phyloP scores from a whole-genome alignment of 2,888 invertebrate genomes.

The Hipparchia semele region DNA sequence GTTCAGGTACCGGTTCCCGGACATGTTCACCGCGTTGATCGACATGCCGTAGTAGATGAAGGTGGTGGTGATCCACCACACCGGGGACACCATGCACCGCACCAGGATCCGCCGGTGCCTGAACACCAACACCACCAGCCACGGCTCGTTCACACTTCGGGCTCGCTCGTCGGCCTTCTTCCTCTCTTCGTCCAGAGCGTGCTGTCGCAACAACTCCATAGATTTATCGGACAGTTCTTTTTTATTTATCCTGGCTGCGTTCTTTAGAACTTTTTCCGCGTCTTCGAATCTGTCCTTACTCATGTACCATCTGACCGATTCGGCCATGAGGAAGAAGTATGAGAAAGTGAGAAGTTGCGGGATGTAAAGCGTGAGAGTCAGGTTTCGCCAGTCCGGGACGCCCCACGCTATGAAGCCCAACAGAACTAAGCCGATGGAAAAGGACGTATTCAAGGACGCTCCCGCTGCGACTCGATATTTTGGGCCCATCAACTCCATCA shows the following conservation, averaged over 20 bases:
- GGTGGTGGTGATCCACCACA: conserved; percentile 88
- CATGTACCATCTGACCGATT: conserved; percentile 90
- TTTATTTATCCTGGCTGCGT: conserved; percentile 84
- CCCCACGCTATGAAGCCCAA: conserved; percentile 87
- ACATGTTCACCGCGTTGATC: conserved; percentile 86
- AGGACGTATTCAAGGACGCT: conserved; percentile 86
- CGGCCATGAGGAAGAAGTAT: conserved; percentile 86
- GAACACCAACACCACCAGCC: conserved; percentile 61
- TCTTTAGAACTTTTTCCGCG: conserved; percentile 84
- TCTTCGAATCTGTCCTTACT: conserved; percentile 86
- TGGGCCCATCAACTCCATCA: conserved; percentile 89
- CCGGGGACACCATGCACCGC: conserved; percentile 74
- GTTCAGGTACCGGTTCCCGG: conserved; percentile 87
- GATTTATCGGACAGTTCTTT: conserved; percentile 59
- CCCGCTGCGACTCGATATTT: conserved; percentile 87
- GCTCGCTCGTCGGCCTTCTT: conserved; percentile 46
- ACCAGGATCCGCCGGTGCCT: conserved; percentile 68
- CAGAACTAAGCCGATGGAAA: conserved; percentile 86
- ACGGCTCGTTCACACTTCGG: conserved; percentile 52
- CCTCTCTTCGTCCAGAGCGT: conserved; percentile 50
- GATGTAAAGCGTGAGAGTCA: conserved; percentile 85
- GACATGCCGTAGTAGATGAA: conserved; percentile 89
- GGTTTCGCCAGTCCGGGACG: conserved; percentile 85
- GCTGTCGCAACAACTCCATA: conserved; percentile 50
- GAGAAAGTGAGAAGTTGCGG: conserved; percentile 86